Conservation (phyloP, 2,888 invertebrate species). For the Apoda limacodes region DNA sequence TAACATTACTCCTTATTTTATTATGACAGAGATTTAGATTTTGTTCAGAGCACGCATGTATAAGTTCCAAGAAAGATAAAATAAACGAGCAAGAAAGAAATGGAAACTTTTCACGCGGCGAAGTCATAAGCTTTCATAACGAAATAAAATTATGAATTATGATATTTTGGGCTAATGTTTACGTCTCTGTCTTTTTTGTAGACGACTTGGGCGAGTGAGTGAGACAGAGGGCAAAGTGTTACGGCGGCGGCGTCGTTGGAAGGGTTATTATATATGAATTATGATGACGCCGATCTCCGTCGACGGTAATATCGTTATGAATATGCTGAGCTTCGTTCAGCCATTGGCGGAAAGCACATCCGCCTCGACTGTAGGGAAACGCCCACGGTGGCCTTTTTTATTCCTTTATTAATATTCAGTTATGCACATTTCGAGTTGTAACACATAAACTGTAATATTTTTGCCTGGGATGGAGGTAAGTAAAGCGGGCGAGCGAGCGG, state of each 20-base stretch:
- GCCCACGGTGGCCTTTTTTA: constrained; percentile 65
- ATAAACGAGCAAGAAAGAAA: constrained; percentile 36
- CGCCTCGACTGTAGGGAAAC: constrained; percentile 62
- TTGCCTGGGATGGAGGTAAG: constrained; percentile 54
- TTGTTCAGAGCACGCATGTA: background rate
- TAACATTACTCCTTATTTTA: no score
- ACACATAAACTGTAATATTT: constrained; percentile 69
- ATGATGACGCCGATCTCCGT: constrained; percentile 64
- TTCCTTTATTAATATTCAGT: constrained; percentile 68
- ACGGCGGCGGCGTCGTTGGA: constrained; percentile 42
- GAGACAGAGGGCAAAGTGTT: constrained; percentile 47
- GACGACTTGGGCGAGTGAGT: constrained; percentile 38
- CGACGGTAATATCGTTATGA: constrained; percentile 70
- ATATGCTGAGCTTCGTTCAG: constrained; percentile 62
- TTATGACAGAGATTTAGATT: no score
- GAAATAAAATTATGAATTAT: constrained; percentile 67
- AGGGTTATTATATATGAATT: constrained; percentile 72
- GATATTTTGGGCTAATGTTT: constrained; percentile 44
- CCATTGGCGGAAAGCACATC: constrained; percentile 65
- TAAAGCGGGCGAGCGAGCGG: constrained; percentile 53
- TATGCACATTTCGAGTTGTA: constrained; percentile 64
- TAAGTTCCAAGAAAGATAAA: no score
- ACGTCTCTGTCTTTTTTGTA: constrained; percentile 46
- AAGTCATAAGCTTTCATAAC: constrained; percentile 45
- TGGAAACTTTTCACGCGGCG: constrained; percentile 37